Base-by-base conservation (phyloP, 2,888 invertebrate species). In the Acanthosepion esculentum region DNA sequence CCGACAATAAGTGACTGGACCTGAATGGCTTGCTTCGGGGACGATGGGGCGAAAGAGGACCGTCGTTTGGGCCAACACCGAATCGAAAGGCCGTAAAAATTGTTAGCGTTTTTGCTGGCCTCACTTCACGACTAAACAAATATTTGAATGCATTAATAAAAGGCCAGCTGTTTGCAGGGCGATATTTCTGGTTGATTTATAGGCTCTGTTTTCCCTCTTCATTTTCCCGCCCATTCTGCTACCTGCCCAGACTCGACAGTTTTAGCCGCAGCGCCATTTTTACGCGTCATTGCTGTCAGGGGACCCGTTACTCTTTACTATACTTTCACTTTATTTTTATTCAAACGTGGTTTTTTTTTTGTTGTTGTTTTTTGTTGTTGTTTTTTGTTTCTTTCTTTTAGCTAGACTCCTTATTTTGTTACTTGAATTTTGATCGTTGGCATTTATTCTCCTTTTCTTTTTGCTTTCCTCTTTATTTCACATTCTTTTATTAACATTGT, bases 131-230 rank as follows among this genome's bases (percentile, higher is more conserved):
- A 33, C 78, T 78, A 78, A 78, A 78, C n/a, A 15, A 78, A 78
- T 78, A 78, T 78, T n/a, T 78, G 78, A 78, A 78, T 78, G 12
- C 78, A n/a, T 78, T 78, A 78, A 78, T 78, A 78, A n/a, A 78
- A 78, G 78, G n/a, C 78, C 78, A 78, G 78, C 78, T 78, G 59
- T 59, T 59, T 59, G 78, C 78, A 3, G 2, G 78, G n/a, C 78
- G n/a, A 78, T 78, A 78, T 78, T n/a, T 78, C 78, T 78, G 10
- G n/a, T 78, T 78, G n/a, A 78, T 78, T 78, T n/a, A n/a, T n/a
- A 78, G 78, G n/a, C n/a, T n/a, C 78, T n/a, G 15, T n/a, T 78
- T 78, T 18, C 15, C 78, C 15, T n/a, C n/a, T n/a, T n/a, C n/a
- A 78, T 10, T 33, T 78, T 78, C 78, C n/a, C 78, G 78, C n/a